Conservation (phyloP, 2,888 invertebrate species). For the Orchesella flavescens region DNA sequence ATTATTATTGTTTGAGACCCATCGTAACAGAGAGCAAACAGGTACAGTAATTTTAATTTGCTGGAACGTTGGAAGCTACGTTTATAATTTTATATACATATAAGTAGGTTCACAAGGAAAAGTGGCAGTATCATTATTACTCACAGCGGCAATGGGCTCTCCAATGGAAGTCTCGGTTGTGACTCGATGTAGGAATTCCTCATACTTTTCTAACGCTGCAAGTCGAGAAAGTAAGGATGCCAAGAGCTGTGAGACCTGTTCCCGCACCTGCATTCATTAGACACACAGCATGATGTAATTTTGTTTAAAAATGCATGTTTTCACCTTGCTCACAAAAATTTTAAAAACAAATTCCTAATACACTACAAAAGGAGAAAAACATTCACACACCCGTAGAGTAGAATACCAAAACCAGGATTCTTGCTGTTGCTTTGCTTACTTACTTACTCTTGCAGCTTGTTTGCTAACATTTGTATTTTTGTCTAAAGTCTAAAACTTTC, state of each 20-base stretch:
- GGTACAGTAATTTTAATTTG: background rate
- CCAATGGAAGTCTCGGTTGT: conserved; percentile 68
- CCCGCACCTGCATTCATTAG: conserved; percentile 74
- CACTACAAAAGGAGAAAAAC: background rate
- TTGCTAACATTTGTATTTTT: background rate
- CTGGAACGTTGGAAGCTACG: no score
- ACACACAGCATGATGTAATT: conserved; percentile 24
- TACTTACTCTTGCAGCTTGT: no score
- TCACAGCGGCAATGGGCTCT: conserved; percentile 69
- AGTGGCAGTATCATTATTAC: conserved; percentile 12
- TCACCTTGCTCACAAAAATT: conserved; percentile 11
- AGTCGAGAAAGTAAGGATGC: conserved; percentile 90
- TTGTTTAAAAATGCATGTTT: conserved; percentile 29
- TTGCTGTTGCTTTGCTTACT: no score
- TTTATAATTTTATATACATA: no score
- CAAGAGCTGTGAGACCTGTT: conserved; percentile 87
- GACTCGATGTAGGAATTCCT: conserved; percentile 83
- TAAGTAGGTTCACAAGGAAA: no score
- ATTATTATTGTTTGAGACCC: background rate
- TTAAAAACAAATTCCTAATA: no score
- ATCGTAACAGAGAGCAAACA: background rate
- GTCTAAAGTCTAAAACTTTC: background rate
- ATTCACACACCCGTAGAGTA: no score
- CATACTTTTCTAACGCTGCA: conserved; percentile 91
- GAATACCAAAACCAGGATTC: no score